Base-by-base conservation (phyloP, 2,113 vertebrate species). In the Hippocampus abdominalis region DNA sequence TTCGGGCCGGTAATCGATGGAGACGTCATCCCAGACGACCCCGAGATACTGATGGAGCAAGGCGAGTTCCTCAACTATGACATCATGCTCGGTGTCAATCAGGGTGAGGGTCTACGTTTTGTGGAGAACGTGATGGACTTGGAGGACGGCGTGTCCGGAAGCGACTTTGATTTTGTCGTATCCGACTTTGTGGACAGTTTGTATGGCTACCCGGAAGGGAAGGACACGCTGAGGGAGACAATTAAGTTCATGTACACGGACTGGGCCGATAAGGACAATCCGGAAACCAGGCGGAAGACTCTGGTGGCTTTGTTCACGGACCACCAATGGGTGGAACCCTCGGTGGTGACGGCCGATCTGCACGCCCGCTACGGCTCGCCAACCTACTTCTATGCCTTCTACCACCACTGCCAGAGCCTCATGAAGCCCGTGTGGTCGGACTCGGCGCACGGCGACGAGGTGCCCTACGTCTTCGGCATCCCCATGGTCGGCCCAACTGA, bases 171-270 rank as follows among this genome's bases (percentile, higher is more conserved):
- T 88, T 98, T 97, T 70, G 95, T 96, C 0, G 96, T 99, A 64
- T 98, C 97, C 3, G 96, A 98, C 85, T 99, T 99, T 79, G 97
- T 99, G 89, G 97, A 99, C 84, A 97, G 96, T 84, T 92, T 99
- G 64, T 99, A 98, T 0, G 97, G 97, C 67, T 99, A 99, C 84
- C 96, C 97, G 0, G 97, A 99, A 84, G 96, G 96, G 23, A 99
- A 99, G 79, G 97, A 99, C 90, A 98, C 95, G 4, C 89, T 99
- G 73, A 90, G 97, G 65, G 97, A 98, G 84, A 99, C 97, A 69
- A 99, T 99, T 85, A 98, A 98, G 85, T 99, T 99, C 88, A 99
- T 99, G 97, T 99, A 99, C 91, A 99, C 97, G 0, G 97, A 99
- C 90, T 99, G 97, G 97, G 97, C 97, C 0, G 97, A 99, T 86